A percentile compares a stretch with the other conserved stretches of the same genome.
These are phyloP conservation scores for Zygogramma bicolorata DNA, from an alignment of 2,888 invertebrate genomes.

Conservation along the genomic window DNA sequence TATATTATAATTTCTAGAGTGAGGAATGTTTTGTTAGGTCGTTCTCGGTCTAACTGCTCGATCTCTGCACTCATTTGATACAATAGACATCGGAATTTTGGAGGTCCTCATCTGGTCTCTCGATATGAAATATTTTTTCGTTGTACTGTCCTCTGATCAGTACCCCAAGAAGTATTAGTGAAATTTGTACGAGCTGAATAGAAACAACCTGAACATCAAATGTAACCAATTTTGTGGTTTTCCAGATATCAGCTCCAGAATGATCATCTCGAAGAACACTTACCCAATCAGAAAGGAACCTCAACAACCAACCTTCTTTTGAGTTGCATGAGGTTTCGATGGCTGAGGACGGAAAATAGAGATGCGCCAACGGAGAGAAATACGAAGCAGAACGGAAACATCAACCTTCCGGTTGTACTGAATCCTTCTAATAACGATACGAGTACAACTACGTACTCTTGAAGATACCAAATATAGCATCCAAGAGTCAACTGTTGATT, in stretches of 20 bases:
- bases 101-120: too few relatives aligned
- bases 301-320: slow-evolving; percentile 74
- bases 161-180: too few relatives aligned
- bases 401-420: slow-evolving; percentile 11
- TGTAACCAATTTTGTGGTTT: background rate
- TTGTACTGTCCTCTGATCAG: too few relatives aligned
- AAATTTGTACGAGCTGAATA: background rate
- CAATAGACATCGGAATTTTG: too few relatives aligned
- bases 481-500: background rate
- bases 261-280: slow-evolving; percentile 71
- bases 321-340: slow-evolving; percentile 79
- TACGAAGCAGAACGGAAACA: slow-evolving; percentile 51
- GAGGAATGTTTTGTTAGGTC: too few relatives aligned
- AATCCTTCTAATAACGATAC: background rate
- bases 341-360: slow-evolving; percentile 68
- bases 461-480: background rate
- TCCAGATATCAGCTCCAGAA: slow-evolving; percentile 78
- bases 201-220: background rate
- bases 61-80: too few relatives aligned
- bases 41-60: too few relatives aligned
- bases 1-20: too few relatives aligned
- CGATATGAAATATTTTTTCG: too few relatives aligned
- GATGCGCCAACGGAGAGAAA: slow-evolving; percentile 44
- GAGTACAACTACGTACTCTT: background rate
- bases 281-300: slow-evolving; percentile 67